Evolutionary conservation across 2,113 vertebrate species (phyloP).

Genomic region (Crotalus helleri): DNA sequence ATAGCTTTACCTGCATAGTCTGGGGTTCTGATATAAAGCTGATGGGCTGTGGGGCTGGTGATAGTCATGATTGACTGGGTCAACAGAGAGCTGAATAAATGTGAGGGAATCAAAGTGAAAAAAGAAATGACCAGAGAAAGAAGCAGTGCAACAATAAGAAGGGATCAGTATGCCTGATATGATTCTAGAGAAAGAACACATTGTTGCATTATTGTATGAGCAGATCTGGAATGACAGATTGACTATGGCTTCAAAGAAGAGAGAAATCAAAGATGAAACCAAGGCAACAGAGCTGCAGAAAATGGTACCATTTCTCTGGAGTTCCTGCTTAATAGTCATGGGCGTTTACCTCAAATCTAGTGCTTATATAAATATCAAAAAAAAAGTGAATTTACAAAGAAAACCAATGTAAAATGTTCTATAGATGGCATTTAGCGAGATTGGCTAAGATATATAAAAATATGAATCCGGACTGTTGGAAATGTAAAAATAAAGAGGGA

Average conservation of each 20-base stretch:
- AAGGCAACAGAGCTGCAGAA: not conserved
- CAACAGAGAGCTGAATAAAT: not conserved
- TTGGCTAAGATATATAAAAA: too few relatives aligned
- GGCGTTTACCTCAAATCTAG: constrained; percentile 45
- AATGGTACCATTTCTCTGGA: not conserved
- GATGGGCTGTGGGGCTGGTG: not conserved
- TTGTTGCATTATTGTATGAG: not conserved
- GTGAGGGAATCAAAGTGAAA: not conserved
- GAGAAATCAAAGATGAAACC: not conserved
- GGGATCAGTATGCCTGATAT: not conserved
- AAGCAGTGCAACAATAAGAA: too few relatives aligned
- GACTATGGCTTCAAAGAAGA: not conserved
- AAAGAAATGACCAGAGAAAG: not conserved
- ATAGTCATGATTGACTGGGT: not conserved
- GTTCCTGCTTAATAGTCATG: constrained; percentile 31
- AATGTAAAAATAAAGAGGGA: too few relatives aligned
- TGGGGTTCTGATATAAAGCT: not conserved
- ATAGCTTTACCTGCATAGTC: not conserved
- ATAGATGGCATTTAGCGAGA: too few relatives aligned
- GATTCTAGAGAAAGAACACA: not conserved
- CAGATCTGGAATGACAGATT: not conserved
- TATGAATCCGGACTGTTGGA: too few relatives aligned
- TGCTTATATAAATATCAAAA: constrained; percentile 39
- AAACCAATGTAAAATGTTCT: too few relatives aligned
- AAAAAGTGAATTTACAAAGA: too few relatives aligned